phyloP scores from a whole-genome alignment of 1,140 invertebrate genomes.

The Fragariocoptes setiger region DNA sequence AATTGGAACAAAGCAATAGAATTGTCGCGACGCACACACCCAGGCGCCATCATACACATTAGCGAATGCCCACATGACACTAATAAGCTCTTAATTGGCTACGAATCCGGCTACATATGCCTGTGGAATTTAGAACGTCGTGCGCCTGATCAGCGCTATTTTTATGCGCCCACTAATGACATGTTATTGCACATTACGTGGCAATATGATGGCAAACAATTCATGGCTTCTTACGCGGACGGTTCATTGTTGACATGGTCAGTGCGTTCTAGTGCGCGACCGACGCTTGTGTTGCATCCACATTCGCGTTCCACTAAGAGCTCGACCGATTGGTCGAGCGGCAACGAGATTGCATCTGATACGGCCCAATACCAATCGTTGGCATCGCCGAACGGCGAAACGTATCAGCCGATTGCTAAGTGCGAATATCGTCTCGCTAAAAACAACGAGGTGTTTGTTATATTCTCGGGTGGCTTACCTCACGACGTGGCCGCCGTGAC shows the following conservation, averaged over 20 bases:
- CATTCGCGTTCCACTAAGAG: constrained; percentile 28
- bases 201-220: constrained; percentile 92
- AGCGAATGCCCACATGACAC: constrained; percentile 79
- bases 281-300: constrained; percentile 45
- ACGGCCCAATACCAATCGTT: not conserved
- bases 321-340: not conserved
- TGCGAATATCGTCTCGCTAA: constrained; percentile 69
- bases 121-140: constrained; percentile 50
- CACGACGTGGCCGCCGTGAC: constrained; percentile 36
- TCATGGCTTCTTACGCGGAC: constrained; percentile 80
- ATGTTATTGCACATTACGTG: constrained; percentile 55
- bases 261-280: constrained; percentile 35
- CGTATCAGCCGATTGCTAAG: constrained; percentile 68
- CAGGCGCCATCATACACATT: constrained; percentile 66
- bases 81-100: constrained; percentile 78
- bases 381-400: constrained; percentile 29
- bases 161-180: constrained; percentile 16
- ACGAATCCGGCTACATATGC: constrained; percentile 67
- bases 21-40: constrained; percentile 78
- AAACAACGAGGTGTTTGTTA: constrained; percentile 49
- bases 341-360: not conserved
- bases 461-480: constrained; percentile 79
- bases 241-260: constrained; percentile 77
- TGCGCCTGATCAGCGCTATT: not conserved
- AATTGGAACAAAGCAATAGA: constrained; percentile 99